phyloP scores from a whole-genome alignment of 2,888 invertebrate species.

The Unio delphinus region DNA sequence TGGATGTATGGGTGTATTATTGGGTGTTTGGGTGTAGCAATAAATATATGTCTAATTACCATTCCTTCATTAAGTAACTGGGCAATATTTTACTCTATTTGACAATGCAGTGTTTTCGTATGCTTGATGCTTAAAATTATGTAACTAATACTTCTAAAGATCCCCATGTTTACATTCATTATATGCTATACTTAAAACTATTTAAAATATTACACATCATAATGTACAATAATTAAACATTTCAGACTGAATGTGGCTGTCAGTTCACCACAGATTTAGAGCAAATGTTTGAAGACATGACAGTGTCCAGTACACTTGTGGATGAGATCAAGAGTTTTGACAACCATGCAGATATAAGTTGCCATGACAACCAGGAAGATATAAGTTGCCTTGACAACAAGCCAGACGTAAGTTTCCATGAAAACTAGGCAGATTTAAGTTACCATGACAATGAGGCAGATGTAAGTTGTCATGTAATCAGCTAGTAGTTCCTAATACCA shows the following conservation, averaged over 20 bases:
- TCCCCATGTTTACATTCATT: no score
- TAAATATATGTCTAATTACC: no score
- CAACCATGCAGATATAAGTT: conserved; percentile 73
- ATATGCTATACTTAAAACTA: no score
- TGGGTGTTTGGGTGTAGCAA: no score
- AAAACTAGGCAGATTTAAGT: conserved; percentile 75
- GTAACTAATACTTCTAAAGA: no score
- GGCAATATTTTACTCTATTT: no score
- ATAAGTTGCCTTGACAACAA: conserved; percentile 10
- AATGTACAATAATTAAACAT: conserved; percentile 30
- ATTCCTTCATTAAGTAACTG: no score
- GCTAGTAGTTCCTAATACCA: no score
- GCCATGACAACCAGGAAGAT: conserved; percentile 36
- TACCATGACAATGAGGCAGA: conserved; percentile 36
- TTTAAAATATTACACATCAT: no score
- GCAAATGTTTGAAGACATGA: conserved; percentile 99
- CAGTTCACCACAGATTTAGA: conserved; percentile 99
- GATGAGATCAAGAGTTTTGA: conserved; percentile 96
- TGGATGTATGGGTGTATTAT: no score
- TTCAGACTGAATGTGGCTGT: conserved; percentile 98
- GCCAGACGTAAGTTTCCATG: conserved; percentile 63
- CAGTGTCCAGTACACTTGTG: conserved; percentile 97
- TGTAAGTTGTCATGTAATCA: conserved; percentile 2
- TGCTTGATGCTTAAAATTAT: no score
- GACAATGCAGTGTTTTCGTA: no score